phyloP scores from a whole-genome alignment of 2,888 invertebrate genomes.

The Panorpa germanica region DNA sequence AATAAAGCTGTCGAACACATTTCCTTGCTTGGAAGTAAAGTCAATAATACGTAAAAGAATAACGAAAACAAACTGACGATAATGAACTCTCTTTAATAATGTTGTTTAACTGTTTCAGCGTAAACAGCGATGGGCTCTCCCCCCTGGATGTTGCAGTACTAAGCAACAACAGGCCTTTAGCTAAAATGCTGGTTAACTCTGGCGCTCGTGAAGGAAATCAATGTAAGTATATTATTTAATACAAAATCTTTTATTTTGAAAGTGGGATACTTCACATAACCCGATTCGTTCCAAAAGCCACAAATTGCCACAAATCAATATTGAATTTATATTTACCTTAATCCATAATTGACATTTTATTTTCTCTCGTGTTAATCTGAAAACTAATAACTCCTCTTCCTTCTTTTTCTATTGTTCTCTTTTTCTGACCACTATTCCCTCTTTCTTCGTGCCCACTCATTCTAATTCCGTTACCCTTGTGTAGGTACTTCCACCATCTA shows the following conservation, averaged over 20 bases:
- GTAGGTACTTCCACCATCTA: no score
- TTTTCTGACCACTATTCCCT: no score
- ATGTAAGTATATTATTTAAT: constrained; percentile 51
- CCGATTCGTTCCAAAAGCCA: no score
- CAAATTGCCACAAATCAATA: no score
- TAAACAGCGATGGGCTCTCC: constrained; percentile 76
- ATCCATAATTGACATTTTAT: no score
- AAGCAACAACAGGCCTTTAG: constrained; percentile 72
- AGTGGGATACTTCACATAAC: no score
- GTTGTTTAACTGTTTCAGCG: constrained; percentile 32
- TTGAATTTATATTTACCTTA: no score
- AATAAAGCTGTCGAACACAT: background rate
- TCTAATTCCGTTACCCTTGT: no score
- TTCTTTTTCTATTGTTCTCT: background rate
- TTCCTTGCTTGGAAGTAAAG: background rate
- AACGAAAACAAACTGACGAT: background rate
- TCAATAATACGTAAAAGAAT: background rate
- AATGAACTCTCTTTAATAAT: constrained; percentile 3
- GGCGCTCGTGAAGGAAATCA: constrained; percentile 71
- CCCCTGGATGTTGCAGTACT: constrained; percentile 86
- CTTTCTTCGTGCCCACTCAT: no score
- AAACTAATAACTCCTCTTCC: background rate
- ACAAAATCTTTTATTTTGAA: constrained; percentile 4
- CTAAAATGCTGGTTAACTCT: constrained; percentile 74
- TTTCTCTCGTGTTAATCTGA: background rate